Evolutionary conservation across 2,888 invertebrate species (phyloP), one percentile per base, ranked within the genome.

Genomic region (Drosophila sordidapex): DNA sequence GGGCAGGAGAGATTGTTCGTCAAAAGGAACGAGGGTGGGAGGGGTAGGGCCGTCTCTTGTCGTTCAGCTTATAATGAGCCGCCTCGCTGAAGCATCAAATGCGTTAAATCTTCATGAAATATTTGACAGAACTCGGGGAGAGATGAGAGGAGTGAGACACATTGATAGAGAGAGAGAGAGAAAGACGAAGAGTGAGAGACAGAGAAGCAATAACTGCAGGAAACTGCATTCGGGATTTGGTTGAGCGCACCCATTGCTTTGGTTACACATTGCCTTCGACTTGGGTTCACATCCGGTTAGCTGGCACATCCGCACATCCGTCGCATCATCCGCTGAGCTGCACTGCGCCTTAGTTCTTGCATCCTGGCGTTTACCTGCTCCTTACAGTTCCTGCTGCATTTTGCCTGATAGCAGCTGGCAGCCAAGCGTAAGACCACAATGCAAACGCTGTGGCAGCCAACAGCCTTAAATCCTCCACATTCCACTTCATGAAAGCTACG

Each of bases 91-190:
- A 74, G 73, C 78, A 61, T 61, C 79, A 72, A 80, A 83, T 75
- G 83, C 83, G 79, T 83, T 81, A 88, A 88, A 76, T 83, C 87
- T 70, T 71, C 72, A 74, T 84, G 79, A 87, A 81, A 76, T 84
- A 87, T 70, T 70, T 62, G 83, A 65, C 70, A 64, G 70, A 56
- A 27, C n/a, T 27, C 27, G 25, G 15, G 21, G 6, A 11, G 11
- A 51, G 5, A 5, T 21, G 7, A 43, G 25, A 18, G 43, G 13
- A 52, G 15, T 25, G 21, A 8, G 43, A 33, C 3, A 43, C 6
- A 27, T 40, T 18, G n/a, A 27, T 21, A 52, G 5, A 36, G 56
- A 40, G 11, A n/a, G 38, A 29, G 13, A 31, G 21, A 54, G 21
- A 40, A 13, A 13, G 40, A 40, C 2, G 15, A 11, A 10, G 38